Base-by-base conservation (phyloP, 2,888 invertebrate species). In the Sabellastarte sp. region DNA sequence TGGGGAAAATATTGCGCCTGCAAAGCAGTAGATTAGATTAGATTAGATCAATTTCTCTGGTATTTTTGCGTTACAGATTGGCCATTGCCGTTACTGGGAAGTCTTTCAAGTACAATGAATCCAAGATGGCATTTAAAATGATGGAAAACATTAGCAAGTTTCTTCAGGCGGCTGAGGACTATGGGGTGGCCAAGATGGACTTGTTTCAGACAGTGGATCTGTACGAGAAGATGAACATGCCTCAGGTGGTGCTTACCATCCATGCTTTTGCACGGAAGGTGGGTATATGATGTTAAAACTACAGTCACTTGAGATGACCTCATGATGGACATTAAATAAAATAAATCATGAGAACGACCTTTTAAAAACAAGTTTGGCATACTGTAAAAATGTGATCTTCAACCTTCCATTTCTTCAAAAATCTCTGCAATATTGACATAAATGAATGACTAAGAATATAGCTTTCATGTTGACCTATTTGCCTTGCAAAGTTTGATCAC, bases 181-280 rank as follows among this genome's bases (percentile, higher is more conserved):
- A 95, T 85, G 98, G 98, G 56, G 92, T 97, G 1, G 92, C 93
- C 24, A 93, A 96, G 82, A 93, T 94, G 82, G 97, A 98, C 87
- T 94, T 95, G 80, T 99, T 99, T 89, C 98, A 98, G 86, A 98
- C 98, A 0, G 96, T 97, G 57, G 98, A 99, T 87, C 88, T 99
- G 51, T 98, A 95, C 80, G 98, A 99, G 84, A 90, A 90, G 79
- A 90, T 96, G 78, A 98, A 99, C 87, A 92, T 97, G 86, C 89
- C 93, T 68, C 96, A 97, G 88, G 97, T 98, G 57, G 93, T 95
- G n/a, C 87, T 96, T 62, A 93, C 94, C 78, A 86, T 99, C 59
- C 94, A 92, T 79, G 89, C 96, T 0, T 87, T 99, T 67, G 97
- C 93, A 52, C 90, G 98, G 86, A 90, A 93, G 77, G 95, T 95